Conservation (phyloP, 1,140 invertebrate species). For the Nautilus pompilius region DNA sequence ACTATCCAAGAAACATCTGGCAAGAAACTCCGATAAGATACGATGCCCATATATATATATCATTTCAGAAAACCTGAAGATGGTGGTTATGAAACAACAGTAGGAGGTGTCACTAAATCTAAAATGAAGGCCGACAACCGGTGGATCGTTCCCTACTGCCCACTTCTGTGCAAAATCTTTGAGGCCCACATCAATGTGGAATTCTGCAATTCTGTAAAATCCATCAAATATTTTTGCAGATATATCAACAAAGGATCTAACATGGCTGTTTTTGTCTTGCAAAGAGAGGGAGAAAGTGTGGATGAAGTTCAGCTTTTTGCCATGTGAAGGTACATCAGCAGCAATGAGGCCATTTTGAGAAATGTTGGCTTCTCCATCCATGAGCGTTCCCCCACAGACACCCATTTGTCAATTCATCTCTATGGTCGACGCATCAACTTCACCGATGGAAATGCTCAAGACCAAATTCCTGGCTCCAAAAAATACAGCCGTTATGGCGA, state of each 20-base stretch:
- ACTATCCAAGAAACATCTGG: neutral
- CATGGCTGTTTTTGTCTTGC: neutral
- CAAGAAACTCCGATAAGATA: neutral
- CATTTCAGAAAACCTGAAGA: neutral
- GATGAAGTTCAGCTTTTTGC: neutral
- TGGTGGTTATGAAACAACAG: neutral
- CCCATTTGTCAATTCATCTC: neutral
- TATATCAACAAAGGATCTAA: neutral
- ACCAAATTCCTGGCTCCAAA: neutral
- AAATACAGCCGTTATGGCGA: neutral
- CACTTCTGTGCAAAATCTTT: neutral
- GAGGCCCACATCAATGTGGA: neutral
- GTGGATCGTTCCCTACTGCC: neutral
- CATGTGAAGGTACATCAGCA: neutral
- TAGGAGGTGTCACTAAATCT: neutral
- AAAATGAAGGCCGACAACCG: neutral
- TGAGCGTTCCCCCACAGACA: neutral
- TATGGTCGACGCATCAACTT: neutral
- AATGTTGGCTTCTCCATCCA: neutral
- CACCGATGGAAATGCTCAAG: neutral
- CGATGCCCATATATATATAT: neutral
- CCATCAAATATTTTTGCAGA: neutral
- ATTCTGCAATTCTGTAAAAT: neutral
- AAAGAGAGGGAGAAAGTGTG: neutral
- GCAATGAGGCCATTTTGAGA: neutral